Conservation (phyloP, 2,888 invertebrate species). For the Caenorhabditis imperialis region DNA sequence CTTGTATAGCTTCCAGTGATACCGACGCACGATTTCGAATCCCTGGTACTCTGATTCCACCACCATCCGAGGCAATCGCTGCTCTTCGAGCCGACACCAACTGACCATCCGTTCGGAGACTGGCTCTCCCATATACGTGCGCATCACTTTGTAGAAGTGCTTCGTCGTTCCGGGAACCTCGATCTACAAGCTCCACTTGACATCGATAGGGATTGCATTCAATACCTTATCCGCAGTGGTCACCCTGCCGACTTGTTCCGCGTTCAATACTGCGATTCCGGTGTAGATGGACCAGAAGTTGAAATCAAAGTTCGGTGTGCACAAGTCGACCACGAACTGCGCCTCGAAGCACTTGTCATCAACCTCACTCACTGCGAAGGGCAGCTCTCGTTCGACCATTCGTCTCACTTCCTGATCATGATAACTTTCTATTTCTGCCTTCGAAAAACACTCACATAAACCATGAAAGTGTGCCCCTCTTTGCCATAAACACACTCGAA, state of each 20-base stretch:
- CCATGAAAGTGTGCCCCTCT: too few relatives aligned
- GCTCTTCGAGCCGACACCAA: not conserved
- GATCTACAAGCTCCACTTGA: too few relatives aligned
- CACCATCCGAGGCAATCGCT: not conserved
- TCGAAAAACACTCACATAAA: too few relatives aligned
- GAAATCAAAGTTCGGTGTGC: not conserved
- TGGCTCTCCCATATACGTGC: not conserved
- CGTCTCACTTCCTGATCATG: too few relatives aligned
- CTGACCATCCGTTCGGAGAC: not conserved
- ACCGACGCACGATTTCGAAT: not conserved
- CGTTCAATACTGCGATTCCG: not conserved
- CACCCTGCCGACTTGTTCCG: not conserved
- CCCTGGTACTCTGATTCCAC: not conserved
- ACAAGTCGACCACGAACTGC: not conserved
- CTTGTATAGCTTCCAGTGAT: not conserved
- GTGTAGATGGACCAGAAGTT: not conserved
- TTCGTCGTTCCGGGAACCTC: too few relatives aligned
- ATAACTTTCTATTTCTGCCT: too few relatives aligned
- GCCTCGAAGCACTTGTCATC: not conserved
- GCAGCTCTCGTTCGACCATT: too few relatives aligned
- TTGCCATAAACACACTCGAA: too few relatives aligned
- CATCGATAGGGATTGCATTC: too few relatives aligned
- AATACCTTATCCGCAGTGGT: not conserved
- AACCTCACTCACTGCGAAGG: not conserved
- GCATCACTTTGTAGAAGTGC: too few relatives aligned